A percentile compares a stretch with the other conserved stretches of the same genome.
Evolutionary conservation across 64 coral and sea anemone genomes (phyloP).

Genomic region (Porites lutea): DNA sequence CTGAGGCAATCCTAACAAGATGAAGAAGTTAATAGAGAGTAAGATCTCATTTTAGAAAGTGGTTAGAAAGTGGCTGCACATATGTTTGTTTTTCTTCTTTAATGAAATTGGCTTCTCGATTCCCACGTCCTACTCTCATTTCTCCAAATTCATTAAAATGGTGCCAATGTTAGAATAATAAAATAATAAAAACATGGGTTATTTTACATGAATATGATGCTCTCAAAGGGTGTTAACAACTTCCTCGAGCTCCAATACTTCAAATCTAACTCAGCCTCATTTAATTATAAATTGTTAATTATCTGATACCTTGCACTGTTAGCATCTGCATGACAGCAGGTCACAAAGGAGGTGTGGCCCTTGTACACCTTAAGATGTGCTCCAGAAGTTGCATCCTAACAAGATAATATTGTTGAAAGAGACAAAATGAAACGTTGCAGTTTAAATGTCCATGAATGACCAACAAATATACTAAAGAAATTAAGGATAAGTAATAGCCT

Average conservation of each 20-base stretch:
- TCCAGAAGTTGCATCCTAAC: constrained; percentile 62
- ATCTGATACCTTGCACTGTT: constrained; percentile 45
- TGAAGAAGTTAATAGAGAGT: neutral
- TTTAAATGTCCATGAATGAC: neutral
- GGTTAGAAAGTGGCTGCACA: neutral
- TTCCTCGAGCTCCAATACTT: too few relatives aligned
- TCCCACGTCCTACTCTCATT: too few relatives aligned
- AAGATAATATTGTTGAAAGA: neutral
- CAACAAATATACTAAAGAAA: neutral
- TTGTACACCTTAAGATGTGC: constrained; percentile 67
- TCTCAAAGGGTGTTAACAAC: too few relatives aligned
- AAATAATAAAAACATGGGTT: too few relatives aligned
- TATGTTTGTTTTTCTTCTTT: too few relatives aligned
- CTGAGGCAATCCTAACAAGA: constrained; percentile 82
- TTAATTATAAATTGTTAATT: neutral
- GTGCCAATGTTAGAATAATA: too few relatives aligned
- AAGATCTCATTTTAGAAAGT: neutral
- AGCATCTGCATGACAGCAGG: constrained; percentile 59
- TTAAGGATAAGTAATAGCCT: too few relatives aligned
- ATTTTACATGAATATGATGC: too few relatives aligned
- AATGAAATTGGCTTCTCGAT: too few relatives aligned
- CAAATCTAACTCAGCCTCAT: too few relatives aligned
- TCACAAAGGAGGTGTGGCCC: constrained; percentile 65
- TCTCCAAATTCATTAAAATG: too few relatives aligned
- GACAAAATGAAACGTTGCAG: neutral